phyloP scores from a whole-genome alignment of 2,888 invertebrate species.

The Sinopyrophorus schimmeli region DNA sequence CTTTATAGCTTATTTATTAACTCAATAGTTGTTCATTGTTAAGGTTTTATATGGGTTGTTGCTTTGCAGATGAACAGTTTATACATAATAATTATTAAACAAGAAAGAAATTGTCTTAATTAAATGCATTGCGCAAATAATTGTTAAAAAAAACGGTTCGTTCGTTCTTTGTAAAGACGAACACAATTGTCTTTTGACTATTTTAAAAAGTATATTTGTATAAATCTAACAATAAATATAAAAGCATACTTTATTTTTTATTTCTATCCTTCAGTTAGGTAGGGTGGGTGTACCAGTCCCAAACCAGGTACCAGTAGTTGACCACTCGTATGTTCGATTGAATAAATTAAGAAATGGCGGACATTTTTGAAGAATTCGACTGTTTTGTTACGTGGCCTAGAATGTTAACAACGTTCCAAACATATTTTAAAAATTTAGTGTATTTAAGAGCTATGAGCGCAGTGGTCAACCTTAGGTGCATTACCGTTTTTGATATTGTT shows the following conservation, averaged over 20 bases:
- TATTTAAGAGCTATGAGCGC: no score
- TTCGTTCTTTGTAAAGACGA: constrained; percentile 12
- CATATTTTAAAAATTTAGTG: no score
- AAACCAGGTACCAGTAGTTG: no score
- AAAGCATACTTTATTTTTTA: not conserved
- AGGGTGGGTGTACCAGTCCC: no score
- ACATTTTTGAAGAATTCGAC: no score
- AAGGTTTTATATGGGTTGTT: constrained; percentile 35
- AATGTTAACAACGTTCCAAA: no score
- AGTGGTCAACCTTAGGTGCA: no score
- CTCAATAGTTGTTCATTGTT: constrained; percentile 32
- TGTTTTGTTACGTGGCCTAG: no score
- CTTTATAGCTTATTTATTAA: constrained; percentile 36
- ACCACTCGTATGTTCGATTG: no score
- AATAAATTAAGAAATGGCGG: no score
- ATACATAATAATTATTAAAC: constrained; percentile 13
- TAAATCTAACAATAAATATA: constrained; percentile 31
- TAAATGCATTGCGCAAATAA: constrained; percentile 6
- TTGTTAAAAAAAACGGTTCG: constrained; percentile 9
- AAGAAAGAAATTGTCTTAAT: constrained; percentile 9
- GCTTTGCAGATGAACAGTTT: constrained; percentile 26
- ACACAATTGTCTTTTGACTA: constrained; percentile 16
- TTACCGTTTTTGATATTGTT: no score
- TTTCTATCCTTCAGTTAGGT: no score
- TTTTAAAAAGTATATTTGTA: constrained; percentile 30